A percentile compares a stretch with the other conserved stretches of the same genome.
Conservation (phyloP, 2,888 invertebrate species). For the Doris montereyensis region DNA sequence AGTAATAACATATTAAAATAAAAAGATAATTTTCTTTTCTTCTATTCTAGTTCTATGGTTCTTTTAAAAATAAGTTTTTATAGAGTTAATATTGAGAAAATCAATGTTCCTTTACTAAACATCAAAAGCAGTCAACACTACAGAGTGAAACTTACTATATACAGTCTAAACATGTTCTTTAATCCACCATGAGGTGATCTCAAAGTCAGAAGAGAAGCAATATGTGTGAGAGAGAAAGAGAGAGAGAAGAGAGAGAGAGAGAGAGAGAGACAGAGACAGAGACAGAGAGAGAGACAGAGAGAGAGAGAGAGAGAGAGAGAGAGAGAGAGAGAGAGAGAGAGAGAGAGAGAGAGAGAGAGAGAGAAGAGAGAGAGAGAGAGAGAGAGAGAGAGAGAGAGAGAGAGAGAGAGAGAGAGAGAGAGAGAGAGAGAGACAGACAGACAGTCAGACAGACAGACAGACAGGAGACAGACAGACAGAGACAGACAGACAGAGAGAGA, state of each 20-base stretch:
- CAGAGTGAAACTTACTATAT: too few relatives aligned
- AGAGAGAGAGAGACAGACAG: constrained; percentile 18
- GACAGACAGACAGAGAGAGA: constrained; percentile 1
- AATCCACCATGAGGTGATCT: too few relatives aligned
- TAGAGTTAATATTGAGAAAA: too few relatives aligned
- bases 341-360: constrained; percentile 13
- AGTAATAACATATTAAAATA: too few relatives aligned
- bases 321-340: constrained; percentile 10
- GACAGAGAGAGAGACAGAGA: constrained; percentile 7
- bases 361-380: constrained; percentile 14
- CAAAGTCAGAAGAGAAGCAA: too few relatives aligned
- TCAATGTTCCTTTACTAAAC: too few relatives aligned
- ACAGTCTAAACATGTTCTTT: too few relatives aligned
- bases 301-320: constrained; percentile 27
- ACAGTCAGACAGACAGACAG: not conserved
- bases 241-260: not conserved
- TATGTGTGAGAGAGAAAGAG: too few relatives aligned
- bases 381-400: not conserved
- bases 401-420: not conserved
- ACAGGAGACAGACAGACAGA: constrained; percentile 9
- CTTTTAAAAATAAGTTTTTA: too few relatives aligned
- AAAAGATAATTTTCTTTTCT: too few relatives aligned
- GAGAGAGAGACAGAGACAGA: not conserved
- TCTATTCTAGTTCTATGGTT: too few relatives aligned
- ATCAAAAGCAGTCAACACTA: too few relatives aligned